phyloP scores from a whole-genome alignment of 2,888 invertebrate genomes.

The Dermolepida albohirtum region DNA sequence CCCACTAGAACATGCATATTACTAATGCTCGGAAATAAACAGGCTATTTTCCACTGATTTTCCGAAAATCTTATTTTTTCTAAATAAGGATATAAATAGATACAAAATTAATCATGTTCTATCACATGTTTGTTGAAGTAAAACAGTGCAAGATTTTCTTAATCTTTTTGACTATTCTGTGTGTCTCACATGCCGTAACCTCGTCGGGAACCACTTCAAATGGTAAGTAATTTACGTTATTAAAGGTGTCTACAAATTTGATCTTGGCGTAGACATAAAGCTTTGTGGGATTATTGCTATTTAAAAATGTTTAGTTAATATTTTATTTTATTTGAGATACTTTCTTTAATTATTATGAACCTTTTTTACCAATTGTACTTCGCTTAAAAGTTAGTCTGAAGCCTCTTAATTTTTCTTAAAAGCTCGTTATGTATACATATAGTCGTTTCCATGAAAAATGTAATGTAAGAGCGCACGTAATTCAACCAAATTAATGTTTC shows the following conservation, averaged over 20 bases:
- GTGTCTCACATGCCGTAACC: slow-evolving; percentile 52
- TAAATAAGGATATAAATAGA: too few relatives aligned
- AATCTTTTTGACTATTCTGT: slow-evolving; percentile 52
- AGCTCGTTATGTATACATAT: too few relatives aligned
- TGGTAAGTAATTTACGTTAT: slow-evolving; percentile 54
- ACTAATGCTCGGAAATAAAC: slow-evolving; percentile 4
- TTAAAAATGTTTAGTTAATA: too few relatives aligned
- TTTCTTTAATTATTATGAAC: too few relatives aligned
- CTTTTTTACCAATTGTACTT: too few relatives aligned
- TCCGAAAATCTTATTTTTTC: not conserved
- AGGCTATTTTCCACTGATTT: not conserved
- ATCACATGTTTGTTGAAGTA: not conserved
- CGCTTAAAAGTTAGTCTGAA: too few relatives aligned
- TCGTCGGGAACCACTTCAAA: slow-evolving; percentile 58
- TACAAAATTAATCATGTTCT: slow-evolving; percentile 2
- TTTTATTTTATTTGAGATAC: too few relatives aligned
- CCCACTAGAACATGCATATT: slow-evolving; percentile 1
- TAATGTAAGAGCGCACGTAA: too few relatives aligned
- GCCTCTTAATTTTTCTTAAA: too few relatives aligned
- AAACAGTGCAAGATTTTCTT: slow-evolving; percentile 44
- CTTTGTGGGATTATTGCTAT: slow-evolving; percentile 44
- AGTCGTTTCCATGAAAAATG: too few relatives aligned
- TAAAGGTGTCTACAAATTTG: slow-evolving; percentile 54
- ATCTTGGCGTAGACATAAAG: slow-evolving; percentile 59
- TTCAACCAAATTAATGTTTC: too few relatives aligned